Evolutionary conservation across 2,888 invertebrate genomes (phyloP), one percentile per base, ranked within the genome.

Genomic region (Ectemnius lituratus): DNA sequence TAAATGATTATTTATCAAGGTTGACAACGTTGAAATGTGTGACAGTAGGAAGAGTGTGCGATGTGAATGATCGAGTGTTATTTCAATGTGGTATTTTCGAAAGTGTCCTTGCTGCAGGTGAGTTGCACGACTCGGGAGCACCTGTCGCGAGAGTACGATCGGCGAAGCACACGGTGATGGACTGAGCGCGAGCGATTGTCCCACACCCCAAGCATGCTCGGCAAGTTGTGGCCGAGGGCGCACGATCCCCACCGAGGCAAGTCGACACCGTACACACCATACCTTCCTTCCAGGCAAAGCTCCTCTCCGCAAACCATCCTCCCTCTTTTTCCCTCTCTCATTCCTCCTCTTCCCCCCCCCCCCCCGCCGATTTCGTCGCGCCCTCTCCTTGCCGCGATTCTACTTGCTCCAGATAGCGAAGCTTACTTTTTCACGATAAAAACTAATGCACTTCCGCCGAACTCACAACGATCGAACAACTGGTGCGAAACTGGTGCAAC

Each of bases 131-230:
- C 16, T 52, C 52, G 52, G 52, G 57, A 56, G 52, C 56, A 62
- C 11, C 20, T 72, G 60, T 71, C 68, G 62, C 80, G 73, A 37
- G 37, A 37, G 37, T 37, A 37, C 37, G 37, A 61, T 52, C 75
- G 76, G 71, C 67, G 73, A 71, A 79, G 81, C 81, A 82, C 80
- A 80, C 83, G 75, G 73, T 87, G 82, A 85, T 81, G 78, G 82
- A 86, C 87, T 86, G 86, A 86, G 75, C 37, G 37, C 75, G 76
- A 75, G 68, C 78, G 76, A 78, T 75, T 75, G 74, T 74, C 84
- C 73, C 82, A 82, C 83, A 84, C 85, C 83, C 84, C 66, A 75
- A 64, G 64, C 73, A 76, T 76, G 73, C 75, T 76, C 59, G 76
- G 62, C 80, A 83, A 76, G 86, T 78, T 77, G 78, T 80, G 73